phyloP scores from a whole-genome alignment of 2,797 vertebrate species.

The Mus spretus region DNA sequence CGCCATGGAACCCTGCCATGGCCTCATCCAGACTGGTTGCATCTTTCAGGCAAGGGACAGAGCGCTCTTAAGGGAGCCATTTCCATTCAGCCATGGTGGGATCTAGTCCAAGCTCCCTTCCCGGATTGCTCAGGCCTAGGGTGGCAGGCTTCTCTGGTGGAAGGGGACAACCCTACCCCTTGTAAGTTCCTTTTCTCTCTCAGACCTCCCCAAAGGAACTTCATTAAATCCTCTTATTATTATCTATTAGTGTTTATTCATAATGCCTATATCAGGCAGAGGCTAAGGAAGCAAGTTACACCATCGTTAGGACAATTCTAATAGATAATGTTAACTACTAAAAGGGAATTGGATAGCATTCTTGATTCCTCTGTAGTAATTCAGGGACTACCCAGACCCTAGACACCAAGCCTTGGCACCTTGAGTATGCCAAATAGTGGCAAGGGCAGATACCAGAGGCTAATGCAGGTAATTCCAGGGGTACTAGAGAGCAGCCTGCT shows the following conservation, averaged over 20 bases:
- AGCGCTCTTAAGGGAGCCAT: background rate
- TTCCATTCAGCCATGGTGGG: background rate
- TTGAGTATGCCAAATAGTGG: rapidly evolving
- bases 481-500: background rate
- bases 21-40: background rate
- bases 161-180: background rate
- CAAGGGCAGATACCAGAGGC: background rate
- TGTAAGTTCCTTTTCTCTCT: background rate
- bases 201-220: background rate
- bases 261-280: no score
- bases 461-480: background rate
- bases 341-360: conserved; percentile 12
- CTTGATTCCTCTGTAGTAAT: background rate
- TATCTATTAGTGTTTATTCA: no score
- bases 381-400: background rate
- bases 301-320: background rate
- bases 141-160: background rate
- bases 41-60: background rate
- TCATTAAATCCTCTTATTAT: background rate
- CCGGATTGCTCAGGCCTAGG: background rate
- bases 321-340: background rate
- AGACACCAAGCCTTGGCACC: background rate
- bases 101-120: background rate
- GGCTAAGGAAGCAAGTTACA: no score
- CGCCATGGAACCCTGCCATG: background rate